Percentiles rank a stretch among this genome's conserved stretches.
phyloP scores from a whole-genome alignment of 2,113 vertebrate genomes.

The Pseudorectes ferrugineus region DNA sequence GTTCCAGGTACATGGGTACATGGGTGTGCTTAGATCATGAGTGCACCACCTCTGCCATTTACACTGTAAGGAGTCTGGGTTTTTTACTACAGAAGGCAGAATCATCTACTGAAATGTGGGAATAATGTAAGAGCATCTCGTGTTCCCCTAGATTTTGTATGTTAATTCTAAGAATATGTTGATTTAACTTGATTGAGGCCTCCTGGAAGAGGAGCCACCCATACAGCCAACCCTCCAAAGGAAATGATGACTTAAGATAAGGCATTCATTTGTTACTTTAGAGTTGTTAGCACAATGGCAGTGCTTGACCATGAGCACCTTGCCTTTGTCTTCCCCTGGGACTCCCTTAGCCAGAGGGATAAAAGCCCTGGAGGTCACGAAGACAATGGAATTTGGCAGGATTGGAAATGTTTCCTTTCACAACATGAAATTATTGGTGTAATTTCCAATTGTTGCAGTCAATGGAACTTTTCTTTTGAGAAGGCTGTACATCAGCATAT shows the following conservation, averaged over 20 bases:
- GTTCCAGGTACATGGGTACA: neutral
- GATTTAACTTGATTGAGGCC: neutral
- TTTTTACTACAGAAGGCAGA: neutral
- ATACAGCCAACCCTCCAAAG: neutral
- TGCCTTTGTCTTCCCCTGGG: neutral
- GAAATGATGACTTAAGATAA: neutral
- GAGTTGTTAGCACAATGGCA: neutral
- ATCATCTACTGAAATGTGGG: neutral
- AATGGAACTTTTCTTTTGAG: neutral
- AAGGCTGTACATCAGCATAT: neutral
- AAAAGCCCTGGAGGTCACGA: neutral
- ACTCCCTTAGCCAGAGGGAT: neutral
- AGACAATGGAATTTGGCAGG: neutral
- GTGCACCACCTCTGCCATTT: neutral
- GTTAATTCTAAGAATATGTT: neutral
- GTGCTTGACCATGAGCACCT: neutral
- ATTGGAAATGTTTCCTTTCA: neutral
- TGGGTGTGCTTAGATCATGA: neutral
- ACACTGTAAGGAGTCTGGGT: neutral
- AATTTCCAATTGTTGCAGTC: neutral
- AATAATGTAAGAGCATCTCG: neutral
- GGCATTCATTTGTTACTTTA: neutral
- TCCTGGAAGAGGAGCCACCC: neutral
- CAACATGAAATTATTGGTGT: neutral
- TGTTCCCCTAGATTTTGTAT: neutral